These are phyloP conservation scores for Limnephilus auricula DNA, from an alignment of 2,888 invertebrate species.

Conservation along the genomic window DNA sequence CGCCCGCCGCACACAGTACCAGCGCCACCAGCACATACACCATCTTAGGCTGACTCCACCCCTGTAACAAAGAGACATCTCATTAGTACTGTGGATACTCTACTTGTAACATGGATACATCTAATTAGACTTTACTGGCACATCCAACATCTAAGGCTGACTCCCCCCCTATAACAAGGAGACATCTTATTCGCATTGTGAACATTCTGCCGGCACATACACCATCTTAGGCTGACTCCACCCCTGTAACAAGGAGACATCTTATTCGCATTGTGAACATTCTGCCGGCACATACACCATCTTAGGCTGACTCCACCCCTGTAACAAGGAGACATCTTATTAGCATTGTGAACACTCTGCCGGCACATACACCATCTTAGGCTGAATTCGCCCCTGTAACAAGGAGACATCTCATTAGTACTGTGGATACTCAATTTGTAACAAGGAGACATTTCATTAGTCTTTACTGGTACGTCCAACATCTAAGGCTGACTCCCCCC, in stretches of 20 bases:
- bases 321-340: too few species aligned
- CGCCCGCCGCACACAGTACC: constrained; percentile 86
- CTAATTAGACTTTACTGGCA: constrained; percentile 77
- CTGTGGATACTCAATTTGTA: constrained; percentile 74
- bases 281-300: constrained; percentile 85
- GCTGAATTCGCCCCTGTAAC: too few species aligned
- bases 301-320: too few species aligned
- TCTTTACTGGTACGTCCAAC: constrained; percentile 68
- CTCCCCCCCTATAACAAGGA: constrained; percentile 83
- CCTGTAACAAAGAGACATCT: constrained; percentile 75
- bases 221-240: constrained; percentile 67
- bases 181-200: constrained; percentile 76
- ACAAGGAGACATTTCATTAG: constrained; percentile 71
- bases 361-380: too few species aligned
- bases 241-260: background rate
- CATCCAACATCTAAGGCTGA: constrained; percentile 91
- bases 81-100: constrained; percentile 80
- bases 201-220: constrained; percentile 60
- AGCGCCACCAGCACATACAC: constrained; percentile 85
- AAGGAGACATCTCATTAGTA: too few species aligned
- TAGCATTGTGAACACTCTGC: too few species aligned
- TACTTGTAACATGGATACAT: constrained; percentile 76
- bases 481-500: constrained; percentile 6
- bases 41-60: constrained; percentile 93
- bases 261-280: constrained; percentile 79